Percentiles rank a stretch among this genome's conserved stretches.
phyloP scores from a whole-genome alignment of 2,888 invertebrate genomes.

The Rotaria macrura region DNA sequence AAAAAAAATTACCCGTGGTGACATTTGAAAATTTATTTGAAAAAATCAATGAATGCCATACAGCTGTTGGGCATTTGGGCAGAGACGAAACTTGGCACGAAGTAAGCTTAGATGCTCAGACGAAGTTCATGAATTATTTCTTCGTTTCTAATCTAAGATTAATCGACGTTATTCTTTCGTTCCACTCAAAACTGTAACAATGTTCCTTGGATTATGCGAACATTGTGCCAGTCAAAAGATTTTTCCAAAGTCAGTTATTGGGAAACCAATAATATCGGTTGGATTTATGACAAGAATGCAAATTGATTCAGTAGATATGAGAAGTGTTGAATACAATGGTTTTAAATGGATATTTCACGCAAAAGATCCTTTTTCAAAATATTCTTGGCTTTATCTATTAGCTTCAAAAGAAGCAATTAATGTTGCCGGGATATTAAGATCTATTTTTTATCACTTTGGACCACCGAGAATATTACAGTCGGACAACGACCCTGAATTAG shows the following conservation, averaged over 20 bases:
- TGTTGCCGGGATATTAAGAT: not conserved
- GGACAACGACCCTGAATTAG: too few species aligned
- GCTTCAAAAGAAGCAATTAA: too few species aligned
- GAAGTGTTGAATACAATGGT: not conserved
- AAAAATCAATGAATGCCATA: too few species aligned
- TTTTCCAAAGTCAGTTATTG: not conserved
- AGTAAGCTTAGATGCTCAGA: not conserved
- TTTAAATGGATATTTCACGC: not conserved
- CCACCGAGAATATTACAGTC: too few species aligned
- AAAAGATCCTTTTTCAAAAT: not conserved
- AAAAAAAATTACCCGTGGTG: too few species aligned
- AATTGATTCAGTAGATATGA: not conserved
- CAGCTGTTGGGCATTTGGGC: not conserved
- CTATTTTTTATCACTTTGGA: too few species aligned
- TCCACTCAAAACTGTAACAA: too few species aligned
- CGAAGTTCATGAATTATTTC: not conserved
- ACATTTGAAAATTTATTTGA: too few species aligned
- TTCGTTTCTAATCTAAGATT: not conserved
- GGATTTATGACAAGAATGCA: too few species aligned
- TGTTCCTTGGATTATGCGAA: not conserved
- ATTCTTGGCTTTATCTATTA: too few species aligned
- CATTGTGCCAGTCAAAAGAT: not conserved
- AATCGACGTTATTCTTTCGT: not conserved
- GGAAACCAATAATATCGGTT: not conserved
- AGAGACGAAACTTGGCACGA: not conserved